These are phyloP conservation scores for Abrostola triplasia DNA, from an alignment of 2,888 invertebrate genomes.

Conservation along the genomic window DNA sequence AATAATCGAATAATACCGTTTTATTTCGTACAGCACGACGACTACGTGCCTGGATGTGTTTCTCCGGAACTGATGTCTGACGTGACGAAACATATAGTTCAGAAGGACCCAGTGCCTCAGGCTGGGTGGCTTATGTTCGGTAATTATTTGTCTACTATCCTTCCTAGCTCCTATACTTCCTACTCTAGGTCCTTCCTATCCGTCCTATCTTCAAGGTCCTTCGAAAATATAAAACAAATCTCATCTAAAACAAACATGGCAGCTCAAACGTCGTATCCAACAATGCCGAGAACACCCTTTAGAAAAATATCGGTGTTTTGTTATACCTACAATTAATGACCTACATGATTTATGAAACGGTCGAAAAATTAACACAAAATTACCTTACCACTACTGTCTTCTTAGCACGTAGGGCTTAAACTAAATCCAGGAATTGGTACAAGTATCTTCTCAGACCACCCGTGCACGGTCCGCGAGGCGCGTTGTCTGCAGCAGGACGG, in stretches of 20 bases:
- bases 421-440: background rate
- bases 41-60: constrained; percentile 74
- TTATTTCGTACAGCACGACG: constrained; percentile 69
- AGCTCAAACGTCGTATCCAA: too few relatives aligned
- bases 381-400: background rate
- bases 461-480: constrained; percentile 81
- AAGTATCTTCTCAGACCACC: constrained; percentile 70
- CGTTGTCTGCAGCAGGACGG: constrained; percentile 81
- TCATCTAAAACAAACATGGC: too few relatives aligned
- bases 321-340: too few relatives aligned
- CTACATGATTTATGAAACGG: too few relatives aligned
- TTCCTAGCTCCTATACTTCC: background rate
- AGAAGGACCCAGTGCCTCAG: constrained; percentile 73
- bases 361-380: too few relatives aligned
- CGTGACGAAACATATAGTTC: constrained; percentile 72
- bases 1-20: constrained; percentile 10
- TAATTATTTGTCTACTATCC: constrained; percentile 36
- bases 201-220: too few relatives aligned
- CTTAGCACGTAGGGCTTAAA: background rate
- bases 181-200: background rate
- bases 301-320: too few relatives aligned
- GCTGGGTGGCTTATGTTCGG: constrained; percentile 85
- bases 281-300: too few relatives aligned
- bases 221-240: too few relatives aligned
- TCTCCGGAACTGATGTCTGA: constrained; percentile 75